Evolutionary conservation across 2,113 vertebrate species (phyloP), one percentile per base, ranked within the genome.

Genomic region (Romanogobio albipinnatus): DNA sequence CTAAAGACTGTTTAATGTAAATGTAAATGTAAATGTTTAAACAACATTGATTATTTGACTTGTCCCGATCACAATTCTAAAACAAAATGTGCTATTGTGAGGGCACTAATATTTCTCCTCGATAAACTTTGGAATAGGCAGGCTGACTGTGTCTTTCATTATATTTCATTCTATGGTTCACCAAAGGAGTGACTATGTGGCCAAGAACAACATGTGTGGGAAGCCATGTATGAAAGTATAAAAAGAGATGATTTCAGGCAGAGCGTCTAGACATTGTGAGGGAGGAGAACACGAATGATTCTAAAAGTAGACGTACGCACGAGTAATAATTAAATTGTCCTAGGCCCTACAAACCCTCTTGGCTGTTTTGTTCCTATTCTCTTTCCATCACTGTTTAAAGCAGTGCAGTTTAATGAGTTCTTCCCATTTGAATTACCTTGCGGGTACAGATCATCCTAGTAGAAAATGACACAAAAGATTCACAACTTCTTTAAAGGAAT

Each of bases 291-390:
- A 51, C 66, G 74, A 61, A 51, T 51, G 4, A 11, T 43, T 70
- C 84, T 88, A 84, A 88, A 84, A 88, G 81, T 75, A 87, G 84
- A 62, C 6, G 0, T 10, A 22, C 8, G 70, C 75, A 39, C 22
- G 82, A 47, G 70, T 62, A 70, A 71, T 81, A 84, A 86, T 88
- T 88, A 88, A 76, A 78, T 58, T 84, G 87, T 86, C 76, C 59
- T 47, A 0, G 13, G 81, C 51, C 68, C 58, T 51, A 43, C 70
- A 61, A 81, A 22, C 66, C 66, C 61, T 64, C 15, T 64, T 36
- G 58, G 49, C 68, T 61, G 47, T 86, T 64, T 62, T 43, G 15
- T n/a, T 79, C 26, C 33, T 59, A 26, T 77, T 85, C 66, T 59
- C 58, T 43, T 43, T 61, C 39, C 61, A 76, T 29, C 51, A 71